Evolutionary conservation across 2,888 invertebrate genomes (phyloP).

Genomic region (Meteorus colon): DNA sequence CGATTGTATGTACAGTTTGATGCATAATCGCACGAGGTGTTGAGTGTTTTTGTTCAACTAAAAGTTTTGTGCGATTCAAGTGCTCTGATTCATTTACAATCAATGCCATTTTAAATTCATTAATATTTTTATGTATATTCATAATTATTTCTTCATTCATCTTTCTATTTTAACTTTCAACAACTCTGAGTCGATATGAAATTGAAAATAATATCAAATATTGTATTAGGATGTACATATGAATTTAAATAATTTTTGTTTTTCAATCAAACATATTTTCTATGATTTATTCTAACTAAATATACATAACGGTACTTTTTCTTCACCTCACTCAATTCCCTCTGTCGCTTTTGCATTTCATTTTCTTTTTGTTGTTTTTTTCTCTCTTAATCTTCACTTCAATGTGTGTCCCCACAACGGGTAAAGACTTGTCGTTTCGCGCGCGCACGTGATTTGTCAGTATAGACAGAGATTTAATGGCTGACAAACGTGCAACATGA

Average conservation of each 20-base stretch:
- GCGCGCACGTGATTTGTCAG: constrained; percentile 54
- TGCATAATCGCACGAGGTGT: constrained; percentile 11
- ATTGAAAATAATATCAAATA: neutral
- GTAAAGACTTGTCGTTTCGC: constrained; percentile 12
- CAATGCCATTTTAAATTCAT: neutral
- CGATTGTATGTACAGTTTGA: constrained; percentile 12
- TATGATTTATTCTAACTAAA: constrained; percentile 15
- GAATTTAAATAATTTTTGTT: neutral
- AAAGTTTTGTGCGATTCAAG: neutral
- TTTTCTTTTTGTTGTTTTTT: neutral
- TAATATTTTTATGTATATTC: neutral
- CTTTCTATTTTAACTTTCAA: neutral
- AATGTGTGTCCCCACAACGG: constrained; percentile 28
- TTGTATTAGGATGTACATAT: neutral
- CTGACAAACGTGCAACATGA: constrained; percentile 52
- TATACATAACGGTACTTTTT: constrained; percentile 28
- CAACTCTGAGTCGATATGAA: neutral
- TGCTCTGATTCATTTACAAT: constrained; percentile 12
- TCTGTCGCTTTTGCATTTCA: neutral
- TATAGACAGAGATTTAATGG: constrained; percentile 60
- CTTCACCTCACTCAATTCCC: neutral
- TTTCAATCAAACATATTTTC: neutral
- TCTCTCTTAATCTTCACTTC: neutral
- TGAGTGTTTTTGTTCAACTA: neutral
- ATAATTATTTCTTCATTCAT: neutral